Evolutionary conservation across 2,888 invertebrate genomes (phyloP), one percentile per base, ranked within the genome.

Genomic region (Campopleginae sp.): DNA sequence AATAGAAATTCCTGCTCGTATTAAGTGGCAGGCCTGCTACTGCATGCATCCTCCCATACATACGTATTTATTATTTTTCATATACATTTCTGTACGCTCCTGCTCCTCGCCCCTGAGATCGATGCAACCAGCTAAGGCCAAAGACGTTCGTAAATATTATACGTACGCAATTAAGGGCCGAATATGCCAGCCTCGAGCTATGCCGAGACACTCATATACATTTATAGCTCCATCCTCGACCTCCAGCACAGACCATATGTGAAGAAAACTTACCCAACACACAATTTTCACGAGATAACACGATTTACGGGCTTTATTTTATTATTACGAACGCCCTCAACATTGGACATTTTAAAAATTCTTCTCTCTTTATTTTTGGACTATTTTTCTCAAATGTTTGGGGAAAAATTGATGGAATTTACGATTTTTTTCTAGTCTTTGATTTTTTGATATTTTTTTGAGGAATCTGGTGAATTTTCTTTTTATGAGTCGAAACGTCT

Each of bases 1-100:
- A 80, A 85, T 85, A 77, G 82, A 85, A 85, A 82, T 85, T 85
- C 85, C 82, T 82, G 23, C 80, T 76, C 85, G 79, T 82, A 82
- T 82, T 77, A 80, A 77, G 79, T 23, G 75, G 48, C 72, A 63
- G 63, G 33, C 48, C 38, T 38, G n/a, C n/a, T n/a, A n/a, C 46
- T 71, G 74, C 71, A 76, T 85, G 79, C 79, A 76, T 71, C 79
- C 65, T 23, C 27, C 46, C 17, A 54, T 74, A 77, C 19, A 79
- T 23, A 66, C 31, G 63, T 31, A 19, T 65, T 33, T 75, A 63
- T 48, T 46, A 42, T 42, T 33, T 17, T 66, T 27, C 17, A 31
- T 51, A 38, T 48, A 38, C 12, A 6, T n/a, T 10, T 48, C 12
- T 42, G 17, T 66, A 66, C n/a, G 48, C 48, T 63, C 4, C 17